phyloP scores from a whole-genome alignment of 2,888 invertebrate species.

The Plutella xylostella region DNA sequence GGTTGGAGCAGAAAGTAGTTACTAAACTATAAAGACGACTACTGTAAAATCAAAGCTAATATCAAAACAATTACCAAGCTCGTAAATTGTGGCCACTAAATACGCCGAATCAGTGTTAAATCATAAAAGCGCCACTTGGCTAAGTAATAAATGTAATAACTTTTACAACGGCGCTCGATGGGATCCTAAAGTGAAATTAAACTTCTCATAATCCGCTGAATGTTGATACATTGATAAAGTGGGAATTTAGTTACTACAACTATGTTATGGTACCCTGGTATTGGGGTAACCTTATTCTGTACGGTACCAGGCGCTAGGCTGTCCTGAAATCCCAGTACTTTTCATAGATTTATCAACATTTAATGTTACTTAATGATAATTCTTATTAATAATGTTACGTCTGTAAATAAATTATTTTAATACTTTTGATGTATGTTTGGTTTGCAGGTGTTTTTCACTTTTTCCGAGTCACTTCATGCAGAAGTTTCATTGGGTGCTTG shows the following conservation, averaged over 20 bases:
- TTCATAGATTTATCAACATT: too few relatives aligned
- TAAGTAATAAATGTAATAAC: conserved; percentile 55
- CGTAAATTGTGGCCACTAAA: conserved; percentile 57
- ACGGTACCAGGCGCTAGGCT: too few relatives aligned
- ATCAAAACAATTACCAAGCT: conserved; percentile 60
- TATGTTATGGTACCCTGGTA: neutral
- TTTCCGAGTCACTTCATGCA: too few relatives aligned
- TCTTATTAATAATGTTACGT: neutral
- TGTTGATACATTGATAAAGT: neutral
- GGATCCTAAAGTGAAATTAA: conserved; percentile 48
- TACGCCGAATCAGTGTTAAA: conserved; percentile 60
- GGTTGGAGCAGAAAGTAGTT: too few relatives aligned
- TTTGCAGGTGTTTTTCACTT: conserved; percentile 10
- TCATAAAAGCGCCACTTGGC: conserved; percentile 63
- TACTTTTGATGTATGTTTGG: neutral
- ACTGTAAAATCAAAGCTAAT: conserved; percentile 40
- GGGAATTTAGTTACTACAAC: too few relatives aligned
- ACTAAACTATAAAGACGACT: too few relatives aligned
- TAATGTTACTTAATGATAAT: too few relatives aligned
- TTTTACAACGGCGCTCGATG: conserved; percentile 60
- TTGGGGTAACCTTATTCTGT: too few relatives aligned
- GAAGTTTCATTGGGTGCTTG: conserved; percentile 26
- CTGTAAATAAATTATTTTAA: neutral
- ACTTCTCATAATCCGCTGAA: conserved; percentile 20
- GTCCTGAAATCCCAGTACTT: too few relatives aligned